These are phyloP conservation scores for Enteromius treurensis DNA, from an alignment of 2,797 vertebrate species.

Conservation along the genomic window DNA sequence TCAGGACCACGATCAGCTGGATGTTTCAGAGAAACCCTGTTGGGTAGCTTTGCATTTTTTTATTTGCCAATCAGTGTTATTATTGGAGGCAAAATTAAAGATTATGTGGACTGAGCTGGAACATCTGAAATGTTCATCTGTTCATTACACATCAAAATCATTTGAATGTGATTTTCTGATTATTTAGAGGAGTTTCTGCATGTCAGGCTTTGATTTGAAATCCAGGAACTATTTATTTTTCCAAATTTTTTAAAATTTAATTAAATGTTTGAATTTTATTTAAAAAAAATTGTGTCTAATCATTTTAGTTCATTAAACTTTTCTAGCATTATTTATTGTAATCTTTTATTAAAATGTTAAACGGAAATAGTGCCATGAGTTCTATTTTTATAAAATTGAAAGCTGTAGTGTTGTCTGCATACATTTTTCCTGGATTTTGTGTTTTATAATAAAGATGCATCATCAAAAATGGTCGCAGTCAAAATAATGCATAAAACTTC, in stretches of 20 bases:
- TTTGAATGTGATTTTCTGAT: constrained; percentile 11
- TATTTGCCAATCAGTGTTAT: background rate
- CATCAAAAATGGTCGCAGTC: too few species aligned
- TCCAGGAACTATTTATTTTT: background rate
- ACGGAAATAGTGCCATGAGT: background rate
- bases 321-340: too few species aligned
- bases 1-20: background rate
- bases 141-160: constrained; percentile 17
- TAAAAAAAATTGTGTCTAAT: too few species aligned
- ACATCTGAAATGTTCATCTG: background rate
- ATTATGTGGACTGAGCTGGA: background rate
- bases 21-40: background rate
- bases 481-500: too few species aligned
- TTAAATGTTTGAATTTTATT: too few species aligned
- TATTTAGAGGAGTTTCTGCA: background rate
- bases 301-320: too few species aligned
- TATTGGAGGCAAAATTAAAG: background rate
- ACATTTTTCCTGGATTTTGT: too few species aligned
- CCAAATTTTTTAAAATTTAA: too few species aligned
- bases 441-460: too few species aligned
- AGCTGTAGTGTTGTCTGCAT: background rate
- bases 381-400: background rate
- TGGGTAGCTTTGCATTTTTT: background rate
- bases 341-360: background rate
- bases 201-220: background rate